Evolutionary conservation across 2,113 vertebrate species (phyloP), one percentile per base, ranked within the genome.

Genomic region (Chascanopsetta lugubris): DNA sequence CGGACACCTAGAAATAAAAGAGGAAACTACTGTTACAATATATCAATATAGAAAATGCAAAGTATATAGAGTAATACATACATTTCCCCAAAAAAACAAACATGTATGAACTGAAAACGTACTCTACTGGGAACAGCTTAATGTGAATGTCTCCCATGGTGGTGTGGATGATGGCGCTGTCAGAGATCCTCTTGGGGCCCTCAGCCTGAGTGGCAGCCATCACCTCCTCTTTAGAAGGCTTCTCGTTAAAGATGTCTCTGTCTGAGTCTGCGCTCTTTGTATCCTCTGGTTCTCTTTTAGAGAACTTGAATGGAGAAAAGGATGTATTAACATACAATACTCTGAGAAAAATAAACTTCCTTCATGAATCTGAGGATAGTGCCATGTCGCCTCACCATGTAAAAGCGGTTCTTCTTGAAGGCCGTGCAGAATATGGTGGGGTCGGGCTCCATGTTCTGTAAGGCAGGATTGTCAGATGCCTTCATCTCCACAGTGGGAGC

Each of bases 181-280:
- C 97, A 5, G 97, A 99, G 58, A 99, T 95, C 51, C 97, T 93
- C 82, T 99, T 99, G 4, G 97, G 96, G 22, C 97, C 97, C 88
- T 99, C 97, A 6, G 97, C 97, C 88, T 99, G 97, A 20, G 97
- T 99, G 65, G 97, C 97, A n/a, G 97, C 97, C 97, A 99, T 99
- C 54, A 99, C 97, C 85, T 99, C 97, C 80, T 99, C 97, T 89
- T 99, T 99, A 27, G 97, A 99, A 3, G 97, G 97, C 57, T 98
- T 99, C 89, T 99, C 97, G 64, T 99, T 99, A 58, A 99, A 99
- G 61, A 99, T 94, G 84, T 99, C 97, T 85, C 97, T 90, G 90
- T 99, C 97, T 4, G 97, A 99, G 72, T 99, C 97, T 0, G 97
- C 96, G 34, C 94, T 97, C 90, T 99, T 99, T 0, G 96, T 99